Percentiles rank a stretch among this genome's conserved stretches.
phyloP scores from a whole-genome alignment of 2,797 vertebrate genomes.

The Parauchenoglanis ngamensis region DNA sequence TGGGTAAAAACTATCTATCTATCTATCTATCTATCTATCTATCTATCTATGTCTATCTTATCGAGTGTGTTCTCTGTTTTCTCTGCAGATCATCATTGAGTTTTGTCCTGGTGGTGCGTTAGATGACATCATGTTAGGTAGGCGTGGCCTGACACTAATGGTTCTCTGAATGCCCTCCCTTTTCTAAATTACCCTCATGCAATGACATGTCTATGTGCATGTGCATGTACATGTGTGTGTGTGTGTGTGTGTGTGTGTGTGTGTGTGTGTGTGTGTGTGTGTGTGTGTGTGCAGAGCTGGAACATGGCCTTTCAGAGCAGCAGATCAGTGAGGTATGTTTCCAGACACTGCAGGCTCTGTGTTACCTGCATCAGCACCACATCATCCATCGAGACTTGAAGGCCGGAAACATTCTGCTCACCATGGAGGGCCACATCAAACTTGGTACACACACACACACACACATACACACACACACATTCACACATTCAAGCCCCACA shows the following conservation, averaged over 20 bases:
- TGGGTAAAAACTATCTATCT: constrained; percentile 60
- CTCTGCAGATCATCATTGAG: constrained; percentile 71
- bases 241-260: constrained; percentile 12
- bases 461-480: constrained; percentile 37
- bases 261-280: constrained; percentile 29
- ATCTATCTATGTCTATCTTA: not conserved
- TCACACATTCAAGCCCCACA: constrained; percentile 18
- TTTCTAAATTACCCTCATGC: not conserved
- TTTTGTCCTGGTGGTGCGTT: constrained; percentile 75
- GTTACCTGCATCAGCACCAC: constrained; percentile 70
- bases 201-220: constrained; percentile 13
- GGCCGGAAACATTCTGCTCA: constrained; percentile 75
- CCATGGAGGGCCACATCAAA: constrained; percentile 70
- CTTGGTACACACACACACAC: constrained; percentile 64
- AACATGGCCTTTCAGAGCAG: constrained; percentile 69
- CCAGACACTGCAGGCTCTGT: constrained; percentile 70
- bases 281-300: constrained; percentile 66
- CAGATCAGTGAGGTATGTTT: constrained; percentile 73
- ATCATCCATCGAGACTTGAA: constrained; percentile 78
- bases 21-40: not conserved
- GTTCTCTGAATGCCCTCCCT: not conserved
- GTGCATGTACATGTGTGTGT: constrained; percentile 25
- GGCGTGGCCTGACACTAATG: constrained; percentile 37
- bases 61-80: not conserved
- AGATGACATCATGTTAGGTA: constrained; percentile 74